A percentile compares a stretch with the other conserved stretches of the same genome.
Evolutionary conservation across 1,140 invertebrate genomes (phyloP).

Genomic region (Pseudobourletiella spinata): DNA sequence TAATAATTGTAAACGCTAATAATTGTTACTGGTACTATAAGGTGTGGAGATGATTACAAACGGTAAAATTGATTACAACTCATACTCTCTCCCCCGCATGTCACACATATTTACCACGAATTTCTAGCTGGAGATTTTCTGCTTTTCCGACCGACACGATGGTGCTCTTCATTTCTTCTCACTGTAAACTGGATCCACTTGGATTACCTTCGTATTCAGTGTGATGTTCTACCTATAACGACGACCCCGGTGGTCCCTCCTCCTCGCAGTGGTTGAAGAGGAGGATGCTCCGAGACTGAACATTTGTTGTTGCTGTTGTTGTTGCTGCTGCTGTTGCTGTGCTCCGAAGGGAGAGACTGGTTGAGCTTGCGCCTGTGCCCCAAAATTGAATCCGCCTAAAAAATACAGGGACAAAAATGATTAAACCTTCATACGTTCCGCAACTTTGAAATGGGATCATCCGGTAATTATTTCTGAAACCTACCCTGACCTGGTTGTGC

Average conservation of each 20-base stretch:
- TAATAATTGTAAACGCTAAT: no score
- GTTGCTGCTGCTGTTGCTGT: background rate
- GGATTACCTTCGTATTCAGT: no score
- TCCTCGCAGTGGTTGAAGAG: slow-evolving; percentile 3
- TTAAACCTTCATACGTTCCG: background rate
- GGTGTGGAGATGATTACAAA: no score
- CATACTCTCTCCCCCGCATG: no score
- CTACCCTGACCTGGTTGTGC: background rate
- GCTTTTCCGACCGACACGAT: no score
- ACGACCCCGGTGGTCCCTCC: background rate
- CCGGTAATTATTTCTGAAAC: background rate
- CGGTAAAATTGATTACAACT: no score
- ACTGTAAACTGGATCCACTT: no score
- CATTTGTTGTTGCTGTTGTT: background rate
- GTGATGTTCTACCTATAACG: background rate
- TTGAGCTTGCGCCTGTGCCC: background rate
- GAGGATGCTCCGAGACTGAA: background rate
- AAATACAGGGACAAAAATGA: background rate
- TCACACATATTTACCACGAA: no score
- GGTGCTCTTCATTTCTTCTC: no score
- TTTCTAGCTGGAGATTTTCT: no score
- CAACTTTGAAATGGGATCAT: background rate
- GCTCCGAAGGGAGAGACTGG: slow-evolving; percentile 7
- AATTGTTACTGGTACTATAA: no score
- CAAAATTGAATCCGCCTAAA: slow-evolving; percentile 6